Evolutionary conservation across 2,113 vertebrate species (phyloP).

Genomic region (western clawed frog (Xenopus tropicalis)): UCB_Xtro_10.0 CM004447.2:37726001-37726500

Average conservation of each 20-base stretch:
- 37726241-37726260: constrained; percentile 76
- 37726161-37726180: neutral
- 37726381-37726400: constrained; percentile 28
- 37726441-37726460: too few relatives aligned
- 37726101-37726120: neutral
- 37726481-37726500: too few relatives aligned
- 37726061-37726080: too few relatives aligned
- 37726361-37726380: constrained; percentile 68
- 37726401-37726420: neutral
- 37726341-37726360: constrained; percentile 87
- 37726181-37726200: neutral
- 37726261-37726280: constrained; percentile 82
- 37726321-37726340: constrained; percentile 82
- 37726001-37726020: too few relatives aligned
- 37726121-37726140: too few relatives aligned
- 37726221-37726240: constrained; percentile 72
- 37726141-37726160: neutral
- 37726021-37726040: too few relatives aligned
- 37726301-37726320: constrained; percentile 89
- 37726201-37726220: constrained; percentile 45
- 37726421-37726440: neutral
- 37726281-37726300: constrained; percentile 81
- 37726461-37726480: too few relatives aligned
- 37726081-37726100: neutral
- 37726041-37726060: too few relatives aligned